These are phyloP conservation scores for Physeter macrocephalus DNA, from an alignment of 2,113 vertebrate species.

Conservation along the genomic window DNA sequence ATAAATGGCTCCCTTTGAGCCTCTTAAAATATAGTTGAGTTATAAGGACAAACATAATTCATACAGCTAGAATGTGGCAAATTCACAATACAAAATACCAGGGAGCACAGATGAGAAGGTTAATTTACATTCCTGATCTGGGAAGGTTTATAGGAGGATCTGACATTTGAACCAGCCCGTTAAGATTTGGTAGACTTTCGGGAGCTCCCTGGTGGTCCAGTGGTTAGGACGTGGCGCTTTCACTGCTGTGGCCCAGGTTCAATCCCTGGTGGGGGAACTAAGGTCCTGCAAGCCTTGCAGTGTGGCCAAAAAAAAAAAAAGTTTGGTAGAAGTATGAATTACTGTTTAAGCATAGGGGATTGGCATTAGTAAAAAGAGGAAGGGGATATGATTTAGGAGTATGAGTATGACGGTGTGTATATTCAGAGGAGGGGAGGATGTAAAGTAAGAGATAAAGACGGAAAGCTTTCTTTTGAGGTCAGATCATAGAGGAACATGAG, in stretches of 20 bases:
- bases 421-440: not conserved
- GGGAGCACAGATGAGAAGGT: not conserved
- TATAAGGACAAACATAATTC: not conserved
- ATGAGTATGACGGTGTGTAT: not conserved
- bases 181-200: not conserved
- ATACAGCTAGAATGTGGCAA: not conserved
- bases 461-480: not conserved
- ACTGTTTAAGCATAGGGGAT: not conserved
- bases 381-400: not conserved
- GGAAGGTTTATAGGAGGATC: not conserved
- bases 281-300: not conserved
- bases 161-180: not conserved
- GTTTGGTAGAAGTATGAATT: not conserved
- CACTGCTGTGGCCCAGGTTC: too few species aligned
- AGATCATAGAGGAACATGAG: not conserved
- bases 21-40: not conserved
- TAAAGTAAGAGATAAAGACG: not conserved
- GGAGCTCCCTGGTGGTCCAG: too few species aligned
- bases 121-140: not conserved
- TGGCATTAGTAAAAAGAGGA: too few species aligned
- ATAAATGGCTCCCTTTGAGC: not conserved
- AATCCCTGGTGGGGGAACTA: too few species aligned
- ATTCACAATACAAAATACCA: not conserved
- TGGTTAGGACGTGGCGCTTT: too few species aligned
- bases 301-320: too few species aligned